Conservation (phyloP, 2,113 vertebrate genomes). For the Planiliza haematocheilus region DNA sequence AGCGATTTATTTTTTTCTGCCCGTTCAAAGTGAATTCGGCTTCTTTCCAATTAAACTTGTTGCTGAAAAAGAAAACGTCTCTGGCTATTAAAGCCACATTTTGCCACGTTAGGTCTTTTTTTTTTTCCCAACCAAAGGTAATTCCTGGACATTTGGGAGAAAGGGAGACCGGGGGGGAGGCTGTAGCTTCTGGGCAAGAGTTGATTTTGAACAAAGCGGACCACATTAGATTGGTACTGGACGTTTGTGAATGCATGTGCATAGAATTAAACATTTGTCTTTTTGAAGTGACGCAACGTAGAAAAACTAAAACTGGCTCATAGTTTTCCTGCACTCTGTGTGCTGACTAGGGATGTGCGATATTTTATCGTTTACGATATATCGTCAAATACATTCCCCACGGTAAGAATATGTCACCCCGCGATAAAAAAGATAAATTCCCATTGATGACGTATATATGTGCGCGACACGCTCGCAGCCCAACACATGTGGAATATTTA, state of each 20-base stretch:
- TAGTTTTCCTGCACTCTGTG: not conserved
- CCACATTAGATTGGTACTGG: slow-evolving; percentile 29
- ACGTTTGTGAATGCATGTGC: slow-evolving; percentile 22
- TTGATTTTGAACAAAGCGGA: slow-evolving; percentile 55
- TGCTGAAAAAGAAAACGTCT: slow-evolving; percentile 84
- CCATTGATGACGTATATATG: too few relatives aligned
- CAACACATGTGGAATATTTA: too few relatives aligned
- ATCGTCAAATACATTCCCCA: too few relatives aligned
- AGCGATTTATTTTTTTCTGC: slow-evolving; percentile 83
- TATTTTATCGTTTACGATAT: too few relatives aligned
- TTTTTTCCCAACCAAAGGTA: slow-evolving; percentile 68
- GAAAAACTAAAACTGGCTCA: not conserved
- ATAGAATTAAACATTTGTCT: slow-evolving; percentile 3
- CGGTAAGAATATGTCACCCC: too few relatives aligned
- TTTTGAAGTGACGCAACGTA: not conserved
- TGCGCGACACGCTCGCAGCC: too few relatives aligned
- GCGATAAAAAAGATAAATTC: too few relatives aligned
- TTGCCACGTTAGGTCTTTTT: slow-evolving; percentile 78
- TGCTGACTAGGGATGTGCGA: too few relatives aligned
- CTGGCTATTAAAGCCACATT: slow-evolving; percentile 83
- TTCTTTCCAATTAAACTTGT: slow-evolving; percentile 93
- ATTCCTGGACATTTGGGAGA: slow-evolving; percentile 76
- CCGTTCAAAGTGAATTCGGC: slow-evolving; percentile 87
- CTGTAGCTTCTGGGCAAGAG: slow-evolving; percentile 55
- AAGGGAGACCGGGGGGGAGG: slow-evolving; percentile 61